Conservation (phyloP, 2,113 vertebrate genomes). For the Bos javanicus region DNA sequence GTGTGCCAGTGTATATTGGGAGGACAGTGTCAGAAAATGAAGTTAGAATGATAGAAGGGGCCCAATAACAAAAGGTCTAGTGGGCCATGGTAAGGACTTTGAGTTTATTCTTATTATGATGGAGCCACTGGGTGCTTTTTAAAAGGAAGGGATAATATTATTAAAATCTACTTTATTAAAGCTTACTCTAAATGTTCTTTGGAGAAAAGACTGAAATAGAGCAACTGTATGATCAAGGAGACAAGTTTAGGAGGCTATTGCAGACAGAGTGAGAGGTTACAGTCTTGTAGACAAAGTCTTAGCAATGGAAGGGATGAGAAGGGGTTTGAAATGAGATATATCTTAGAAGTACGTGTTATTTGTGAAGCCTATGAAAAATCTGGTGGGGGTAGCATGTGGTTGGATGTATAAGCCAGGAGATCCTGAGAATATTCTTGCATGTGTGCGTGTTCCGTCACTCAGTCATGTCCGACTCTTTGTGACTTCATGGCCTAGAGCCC, state of each 20-base stretch:
- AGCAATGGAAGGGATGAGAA: not conserved
- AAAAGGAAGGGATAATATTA: not conserved
- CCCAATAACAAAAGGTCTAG: not conserved
- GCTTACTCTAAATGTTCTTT: not conserved
- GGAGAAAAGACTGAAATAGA: not conserved
- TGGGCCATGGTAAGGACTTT: not conserved
- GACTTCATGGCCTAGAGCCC: not conserved
- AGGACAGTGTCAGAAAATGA: not conserved
- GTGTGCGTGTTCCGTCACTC: accelerated
- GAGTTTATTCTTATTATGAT: not conserved
- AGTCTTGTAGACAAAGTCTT: not conserved
- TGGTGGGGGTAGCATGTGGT: not conserved
- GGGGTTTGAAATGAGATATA: not conserved
- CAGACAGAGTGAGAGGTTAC: not conserved
- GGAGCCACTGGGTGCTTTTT: not conserved
- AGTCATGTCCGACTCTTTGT: not conserved
- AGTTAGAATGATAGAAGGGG: not conserved
- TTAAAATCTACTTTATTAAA: not conserved
- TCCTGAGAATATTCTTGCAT: not conserved
- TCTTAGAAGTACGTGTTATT: not conserved
- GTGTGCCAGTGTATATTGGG: not conserved
- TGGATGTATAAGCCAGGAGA: not conserved
- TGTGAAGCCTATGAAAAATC: not conserved
- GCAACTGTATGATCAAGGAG: not conserved
- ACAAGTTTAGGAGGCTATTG: not conserved